Evolutionary conservation across 2,797 vertebrate genomes (phyloP), one percentile per base, ranked within the genome.

Genomic region (Manis javanica): DNA sequence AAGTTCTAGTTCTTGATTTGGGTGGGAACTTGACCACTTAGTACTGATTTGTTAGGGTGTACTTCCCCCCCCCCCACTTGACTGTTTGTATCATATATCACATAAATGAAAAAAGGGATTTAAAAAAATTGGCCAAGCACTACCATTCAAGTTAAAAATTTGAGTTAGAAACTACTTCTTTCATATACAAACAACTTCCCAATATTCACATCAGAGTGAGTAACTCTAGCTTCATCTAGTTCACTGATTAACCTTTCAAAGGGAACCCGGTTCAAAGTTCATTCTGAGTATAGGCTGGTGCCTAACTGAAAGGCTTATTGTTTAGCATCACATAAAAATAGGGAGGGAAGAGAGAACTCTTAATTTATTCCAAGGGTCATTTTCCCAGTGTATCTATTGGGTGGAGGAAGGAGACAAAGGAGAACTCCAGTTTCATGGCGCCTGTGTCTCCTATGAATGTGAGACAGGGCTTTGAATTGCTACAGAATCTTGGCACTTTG

Each of bases 261-360:
- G 89, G 49, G 61, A 87, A 87, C 9, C 14, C 53, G 31, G 82
- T 64, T 87, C 92, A 89, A 96, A 97, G 96, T 97, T 90, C 93
- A 88, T 61, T 93, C 74, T 78, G 55, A 71, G 4, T 11, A 26
- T 34, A 69, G 2, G 34, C 4, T 82, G 66, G 55, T 78, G 23
- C 15, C 34, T 78, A 55, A 91, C 46, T 84, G 63, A 96, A 95
- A 82, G 85, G 79, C 37, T 91, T 87, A 77, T 51, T 92, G 66
- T 93, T 87, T 63, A 69, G 49, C 8, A 26, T 37, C 51, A 59
- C 4, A 34, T 29, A 69, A 88, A 94, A 92, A 72, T 90, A 77
- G 64, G 49, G 37, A 8, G 3, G 15, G 46, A 81, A n/a, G 23
- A 64, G 39, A 75, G n/a, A 72, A 34, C 51, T 72, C 91, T 87